phyloP scores from a whole-genome alignment of 2,888 invertebrate genomes.

The Campoplex nolae region DNA sequence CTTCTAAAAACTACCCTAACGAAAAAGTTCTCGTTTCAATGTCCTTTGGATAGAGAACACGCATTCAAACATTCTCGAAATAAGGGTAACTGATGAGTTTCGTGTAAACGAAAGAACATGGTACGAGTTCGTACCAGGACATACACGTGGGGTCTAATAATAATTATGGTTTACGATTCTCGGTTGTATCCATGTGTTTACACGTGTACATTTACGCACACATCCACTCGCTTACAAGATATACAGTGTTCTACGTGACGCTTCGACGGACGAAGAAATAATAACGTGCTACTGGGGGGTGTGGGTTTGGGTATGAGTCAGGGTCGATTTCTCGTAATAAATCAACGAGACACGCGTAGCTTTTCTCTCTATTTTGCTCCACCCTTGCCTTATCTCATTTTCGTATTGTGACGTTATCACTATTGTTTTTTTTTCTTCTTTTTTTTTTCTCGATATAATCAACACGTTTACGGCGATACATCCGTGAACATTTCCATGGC shows the following conservation, averaged over 20 bases:
- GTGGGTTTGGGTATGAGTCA: conserved; percentile 50
- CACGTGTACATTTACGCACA: conserved; percentile 12
- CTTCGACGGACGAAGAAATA: conserved; percentile 71
- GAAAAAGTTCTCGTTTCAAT: conserved; percentile 31
- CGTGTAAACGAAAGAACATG: conserved; percentile 57
- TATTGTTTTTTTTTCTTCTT: conserved; percentile 5
- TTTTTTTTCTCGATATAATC: conserved; percentile 35
- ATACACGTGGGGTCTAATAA: conserved; percentile 67
- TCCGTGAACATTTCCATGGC: conserved; percentile 26
- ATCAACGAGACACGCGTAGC: conserved; percentile 70
- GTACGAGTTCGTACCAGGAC: conserved; percentile 70
- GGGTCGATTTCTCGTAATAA: conserved; percentile 71
- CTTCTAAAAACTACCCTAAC: conserved; percentile 11
- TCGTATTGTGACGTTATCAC: conserved; percentile 46
- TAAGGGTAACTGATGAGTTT: conserved; percentile 28
- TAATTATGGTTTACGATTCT: conserved; percentile 71
- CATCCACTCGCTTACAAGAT: neutral
- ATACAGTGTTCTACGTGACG: conserved; percentile 57
- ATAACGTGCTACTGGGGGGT: conserved; percentile 58
- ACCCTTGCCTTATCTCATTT: conserved; percentile 42
- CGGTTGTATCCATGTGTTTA: conserved; percentile 30
- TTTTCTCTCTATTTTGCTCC: conserved; percentile 21
- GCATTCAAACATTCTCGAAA: conserved; percentile 30
- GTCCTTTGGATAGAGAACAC: conserved; percentile 25
- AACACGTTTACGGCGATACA: conserved; percentile 5